Evolutionary conservation across 2,888 invertebrate species (phyloP).

Genomic region (Chloromyia formosa): DNA sequence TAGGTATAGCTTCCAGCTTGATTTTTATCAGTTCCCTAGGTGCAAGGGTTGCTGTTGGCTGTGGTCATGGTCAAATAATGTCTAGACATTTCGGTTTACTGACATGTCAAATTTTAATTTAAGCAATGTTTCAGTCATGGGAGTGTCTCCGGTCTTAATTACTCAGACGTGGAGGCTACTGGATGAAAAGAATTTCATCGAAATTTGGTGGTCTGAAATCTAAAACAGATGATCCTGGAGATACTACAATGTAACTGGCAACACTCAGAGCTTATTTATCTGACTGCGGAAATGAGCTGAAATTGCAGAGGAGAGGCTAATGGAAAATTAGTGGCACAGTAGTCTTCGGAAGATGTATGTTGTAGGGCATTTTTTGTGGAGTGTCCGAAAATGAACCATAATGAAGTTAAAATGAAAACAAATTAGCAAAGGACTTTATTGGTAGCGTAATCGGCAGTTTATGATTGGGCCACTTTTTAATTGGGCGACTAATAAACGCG

Average conservation of each 20-base stretch:
- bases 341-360: not conserved
- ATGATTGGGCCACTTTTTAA: not conserved
- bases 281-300: not conserved
- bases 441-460: conserved; percentile 25
- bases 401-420: conserved; percentile 29
- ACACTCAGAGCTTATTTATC: not conserved
- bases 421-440: conserved; percentile 28
- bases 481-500: conserved; percentile 1
- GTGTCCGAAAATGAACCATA: conserved; percentile 8
- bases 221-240: not conserved
- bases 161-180: not conserved
- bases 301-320: conserved; percentile 12
- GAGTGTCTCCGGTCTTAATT: too few species aligned
- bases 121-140: too few species aligned
- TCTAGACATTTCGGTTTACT: too few species aligned
- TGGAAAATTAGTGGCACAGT: conserved; percentile 30
- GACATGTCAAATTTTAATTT: too few species aligned
- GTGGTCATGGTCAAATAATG: too few species aligned
- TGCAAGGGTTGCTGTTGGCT: not conserved
- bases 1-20: not conserved
- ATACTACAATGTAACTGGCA: not conserved
- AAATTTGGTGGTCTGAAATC: not conserved
- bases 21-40: not conserved
- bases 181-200: not conserved
- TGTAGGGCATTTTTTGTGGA: not conserved